Percentiles rank a stretch among this genome's conserved stretches.
Evolutionary conservation across 2,113 vertebrate species (phyloP).

Genomic region (Thalassoma bifasciatum): DNA sequence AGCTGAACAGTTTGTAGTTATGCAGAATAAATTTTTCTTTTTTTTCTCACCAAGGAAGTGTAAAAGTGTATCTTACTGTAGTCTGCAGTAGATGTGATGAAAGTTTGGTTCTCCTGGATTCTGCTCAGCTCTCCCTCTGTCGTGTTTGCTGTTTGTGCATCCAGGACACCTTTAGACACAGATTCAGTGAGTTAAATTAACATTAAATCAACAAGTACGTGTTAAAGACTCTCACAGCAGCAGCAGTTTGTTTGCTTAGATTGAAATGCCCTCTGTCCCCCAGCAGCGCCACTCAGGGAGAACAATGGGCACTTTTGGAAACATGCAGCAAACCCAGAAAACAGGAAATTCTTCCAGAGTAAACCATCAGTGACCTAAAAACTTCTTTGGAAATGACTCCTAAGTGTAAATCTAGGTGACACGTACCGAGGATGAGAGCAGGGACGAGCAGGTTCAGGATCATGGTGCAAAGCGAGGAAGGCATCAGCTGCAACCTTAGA

Average conservation of each 20-base stretch:
- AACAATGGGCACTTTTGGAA: conserved; percentile 23
- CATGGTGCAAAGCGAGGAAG: conserved; percentile 41
- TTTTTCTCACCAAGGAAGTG: too few relatives aligned
- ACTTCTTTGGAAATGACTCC: neutral
- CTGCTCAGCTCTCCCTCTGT: neutral
- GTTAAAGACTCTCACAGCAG: neutral
- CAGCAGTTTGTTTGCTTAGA: neutral
- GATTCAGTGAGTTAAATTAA: neutral
- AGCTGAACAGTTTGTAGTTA: too few relatives aligned
- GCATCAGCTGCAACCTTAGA: neutral
- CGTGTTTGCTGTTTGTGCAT: conserved; percentile 18
- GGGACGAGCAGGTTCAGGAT: conserved; percentile 41
- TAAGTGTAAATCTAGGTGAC: neutral
- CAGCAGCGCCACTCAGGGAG: neutral
- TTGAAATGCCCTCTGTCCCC: neutral
- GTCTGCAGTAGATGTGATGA: neutral
- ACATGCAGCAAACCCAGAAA: conserved; percentile 8
- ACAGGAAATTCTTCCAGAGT: conserved; percentile 45
- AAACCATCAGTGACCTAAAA: neutral
- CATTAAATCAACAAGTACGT: neutral
- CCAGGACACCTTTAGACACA: conserved; percentile 39
- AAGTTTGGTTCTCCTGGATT: conserved; percentile 19
- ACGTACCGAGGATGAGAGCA: conserved; percentile 44
- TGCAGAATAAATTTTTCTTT: too few relatives aligned
- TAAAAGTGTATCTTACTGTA: conserved; percentile 32